phyloP scores from a whole-genome alignment of 2,888 invertebrate species.

The Tridacna gigas region DNA sequence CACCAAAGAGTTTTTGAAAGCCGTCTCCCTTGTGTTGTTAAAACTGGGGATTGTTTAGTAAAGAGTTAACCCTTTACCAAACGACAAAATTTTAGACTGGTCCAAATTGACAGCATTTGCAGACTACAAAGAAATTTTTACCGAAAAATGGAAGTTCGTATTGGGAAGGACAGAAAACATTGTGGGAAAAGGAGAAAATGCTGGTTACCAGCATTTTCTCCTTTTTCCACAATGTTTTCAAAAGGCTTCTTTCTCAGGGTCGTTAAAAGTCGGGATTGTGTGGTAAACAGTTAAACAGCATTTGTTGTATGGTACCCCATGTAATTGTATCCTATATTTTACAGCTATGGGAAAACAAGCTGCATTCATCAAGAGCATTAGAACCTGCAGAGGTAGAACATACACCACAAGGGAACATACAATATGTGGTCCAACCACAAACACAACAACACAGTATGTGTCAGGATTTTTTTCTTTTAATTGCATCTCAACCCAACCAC shows the following conservation, averaged over 20 bases:
- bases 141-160: too few species aligned
- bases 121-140: too few species aligned
- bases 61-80: too few species aligned
- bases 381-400: conserved; percentile 87
- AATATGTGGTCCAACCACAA: conserved; percentile 27
- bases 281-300: not conserved
- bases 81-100: too few species aligned
- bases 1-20: too few species aligned
- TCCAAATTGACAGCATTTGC: too few species aligned
- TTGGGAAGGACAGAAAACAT: too few species aligned
- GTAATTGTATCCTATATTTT: not conserved
- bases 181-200: not conserved
- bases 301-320: not conserved
- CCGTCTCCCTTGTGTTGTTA: too few species aligned
- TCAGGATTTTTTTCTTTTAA: not conserved
- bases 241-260: not conserved
- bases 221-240: not conserved
- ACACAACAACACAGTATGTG: conserved; percentile 20
- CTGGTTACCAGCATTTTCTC: not conserved
- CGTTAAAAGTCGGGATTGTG: not conserved
- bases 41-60: too few species aligned
- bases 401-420: conserved; percentile 15
- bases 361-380: conserved; percentile 95
- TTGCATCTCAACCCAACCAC: too few species aligned
- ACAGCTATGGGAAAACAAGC: conserved; percentile 94